Evolutionary conservation across 2,888 invertebrate species (phyloP).

Genomic region (Chrysodeixis includens): DNA sequence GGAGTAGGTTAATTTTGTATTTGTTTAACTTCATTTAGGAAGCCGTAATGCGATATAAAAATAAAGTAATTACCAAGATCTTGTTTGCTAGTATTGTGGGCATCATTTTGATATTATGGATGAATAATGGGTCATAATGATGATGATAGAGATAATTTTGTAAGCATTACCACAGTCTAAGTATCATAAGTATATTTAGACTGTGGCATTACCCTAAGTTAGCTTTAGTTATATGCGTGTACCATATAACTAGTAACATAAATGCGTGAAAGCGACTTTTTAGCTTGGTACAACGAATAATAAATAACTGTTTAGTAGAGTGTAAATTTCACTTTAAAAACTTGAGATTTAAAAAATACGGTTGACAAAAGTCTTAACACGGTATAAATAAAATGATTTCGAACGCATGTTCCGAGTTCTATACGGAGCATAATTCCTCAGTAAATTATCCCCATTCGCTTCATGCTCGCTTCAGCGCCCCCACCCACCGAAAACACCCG

Average conservation of each 20-base stretch:
- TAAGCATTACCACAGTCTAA: no score
- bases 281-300: no score
- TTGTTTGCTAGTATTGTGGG: background rate
- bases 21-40: constrained; percentile 49
- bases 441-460: constrained; percentile 84
- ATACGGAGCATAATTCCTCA: constrained; percentile 80
- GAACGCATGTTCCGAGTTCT: constrained; percentile 70
- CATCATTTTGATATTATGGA: background rate
- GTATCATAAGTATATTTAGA: no score
- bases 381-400: constrained; percentile 48
- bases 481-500: constrained; percentile 64
- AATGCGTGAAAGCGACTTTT: no score
- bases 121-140: no score
- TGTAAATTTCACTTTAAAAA: background rate
- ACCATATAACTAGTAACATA: no score
- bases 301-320: no score
- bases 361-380: background rate
- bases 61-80: constrained; percentile 24
- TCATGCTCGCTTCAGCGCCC: constrained; percentile 81
- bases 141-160: no score
- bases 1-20: constrained; percentile 54
- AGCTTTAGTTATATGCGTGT: no score
- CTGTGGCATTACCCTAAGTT: no score
- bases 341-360: background rate
- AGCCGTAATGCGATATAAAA: constrained; percentile 14